A percentile compares a stretch with the other conserved stretches of the same genome.
These are phyloP conservation scores for Salticus scenicus DNA, from an alignment of 2,888 invertebrate species.

Conservation along the genomic window DNA sequence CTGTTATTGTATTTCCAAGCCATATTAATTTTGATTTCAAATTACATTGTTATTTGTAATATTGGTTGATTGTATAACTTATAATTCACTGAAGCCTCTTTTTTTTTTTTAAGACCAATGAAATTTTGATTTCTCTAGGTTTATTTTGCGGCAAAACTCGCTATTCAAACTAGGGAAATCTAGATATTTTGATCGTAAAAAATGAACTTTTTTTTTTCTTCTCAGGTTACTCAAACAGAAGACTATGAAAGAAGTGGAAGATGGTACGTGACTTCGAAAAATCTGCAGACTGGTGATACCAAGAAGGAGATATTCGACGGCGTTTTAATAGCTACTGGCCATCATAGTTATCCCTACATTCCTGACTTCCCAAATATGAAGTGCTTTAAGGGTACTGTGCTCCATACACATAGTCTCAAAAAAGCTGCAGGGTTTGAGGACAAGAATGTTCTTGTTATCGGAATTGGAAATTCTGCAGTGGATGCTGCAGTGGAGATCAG, in stretches of 20 bases:
- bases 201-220: too few species aligned
- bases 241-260: conserved; percentile 52
- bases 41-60: too few species aligned
- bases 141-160: too few species aligned
- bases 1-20: too few species aligned
- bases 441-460: conserved; percentile 77
- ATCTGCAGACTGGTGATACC: conserved; percentile 9
- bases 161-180: too few species aligned
- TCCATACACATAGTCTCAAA: conserved; percentile 72
- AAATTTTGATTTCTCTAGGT: too few species aligned
- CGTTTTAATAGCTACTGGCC: conserved; percentile 77
- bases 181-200: too few species aligned
- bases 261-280: conserved; percentile 27
- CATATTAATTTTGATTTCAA: too few species aligned
- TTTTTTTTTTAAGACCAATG: too few species aligned
- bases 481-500: conserved; percentile 76
- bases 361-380: conserved; percentile 76
- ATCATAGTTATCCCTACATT: conserved; percentile 76
- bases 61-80: too few species aligned
- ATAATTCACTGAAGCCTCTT: too few species aligned
- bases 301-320: conserved; percentile 74
- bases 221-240: not conserved
- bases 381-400: conserved; percentile 73
- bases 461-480: conserved; percentile 78
- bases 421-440: conserved; percentile 71